Evolutionary conservation across 2,888 invertebrate genomes (phyloP).

Genomic region (Phortica magna): DNA sequence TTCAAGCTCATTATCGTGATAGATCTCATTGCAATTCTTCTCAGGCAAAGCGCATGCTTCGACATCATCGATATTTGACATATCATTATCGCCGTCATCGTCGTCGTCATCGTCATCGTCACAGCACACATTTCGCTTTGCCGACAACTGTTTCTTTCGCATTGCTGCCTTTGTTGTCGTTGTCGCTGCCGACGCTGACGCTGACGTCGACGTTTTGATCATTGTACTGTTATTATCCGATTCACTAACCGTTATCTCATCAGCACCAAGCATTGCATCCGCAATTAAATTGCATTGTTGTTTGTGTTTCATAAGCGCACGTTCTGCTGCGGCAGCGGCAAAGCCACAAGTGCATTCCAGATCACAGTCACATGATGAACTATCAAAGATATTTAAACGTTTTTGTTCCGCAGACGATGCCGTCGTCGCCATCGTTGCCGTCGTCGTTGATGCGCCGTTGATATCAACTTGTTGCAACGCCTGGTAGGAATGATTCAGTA

Average conservation of each 20-base stretch:
- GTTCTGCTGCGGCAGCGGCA: slow-evolving; percentile 37
- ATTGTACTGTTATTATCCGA: slow-evolving; percentile 74
- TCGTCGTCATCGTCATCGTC: neutral
- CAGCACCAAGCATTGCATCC: slow-evolving; percentile 70
- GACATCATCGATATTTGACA: neutral
- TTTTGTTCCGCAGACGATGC: neutral
- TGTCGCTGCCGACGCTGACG: neutral
- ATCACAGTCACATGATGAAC: slow-evolving; percentile 68
- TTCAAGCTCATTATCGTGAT: slow-evolving; percentile 63
- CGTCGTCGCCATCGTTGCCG: neutral
- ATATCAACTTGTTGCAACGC: slow-evolving; percentile 60
- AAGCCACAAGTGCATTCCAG: slow-evolving; percentile 67
- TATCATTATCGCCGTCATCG: neutral
- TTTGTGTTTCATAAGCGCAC: slow-evolving; percentile 48
- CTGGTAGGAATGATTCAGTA: slow-evolving; percentile 74
- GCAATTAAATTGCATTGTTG: slow-evolving; percentile 54
- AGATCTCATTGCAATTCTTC: slow-evolving; percentile 62
- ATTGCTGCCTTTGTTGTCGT: neutral
- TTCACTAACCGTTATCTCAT: slow-evolving; percentile 74
- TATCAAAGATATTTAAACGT: slow-evolving; percentile 45
- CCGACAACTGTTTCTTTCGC: slow-evolving; percentile 23
- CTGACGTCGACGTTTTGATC: slow-evolving; percentile 62
- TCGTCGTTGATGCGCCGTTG: slow-evolving; percentile 2
- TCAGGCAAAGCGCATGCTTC: slow-evolving; percentile 50
- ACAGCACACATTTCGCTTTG: slow-evolving; percentile 36